phyloP scores from a whole-genome alignment of 2,113 vertebrate genomes.

The Laterallus jamaicensis region DNA sequence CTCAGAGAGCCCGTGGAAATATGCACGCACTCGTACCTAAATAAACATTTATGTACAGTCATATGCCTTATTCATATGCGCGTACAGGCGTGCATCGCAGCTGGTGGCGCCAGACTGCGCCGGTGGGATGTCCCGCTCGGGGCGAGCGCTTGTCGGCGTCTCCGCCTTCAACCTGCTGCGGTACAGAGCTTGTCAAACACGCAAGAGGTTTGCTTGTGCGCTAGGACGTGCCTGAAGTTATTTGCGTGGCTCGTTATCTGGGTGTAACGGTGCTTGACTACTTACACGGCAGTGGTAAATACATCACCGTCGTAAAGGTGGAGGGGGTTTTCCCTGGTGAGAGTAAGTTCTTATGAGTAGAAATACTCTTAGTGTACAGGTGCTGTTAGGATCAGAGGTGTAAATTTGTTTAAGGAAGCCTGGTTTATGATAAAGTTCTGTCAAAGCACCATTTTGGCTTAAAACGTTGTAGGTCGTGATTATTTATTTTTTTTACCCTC shows the following conservation, averaged over 20 bases:
- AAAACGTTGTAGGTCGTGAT: background rate
- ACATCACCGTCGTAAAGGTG: background rate
- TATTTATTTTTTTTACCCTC: background rate
- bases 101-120: background rate
- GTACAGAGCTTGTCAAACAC: background rate
- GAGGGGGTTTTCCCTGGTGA: too few relatives aligned
- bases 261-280: background rate
- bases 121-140: too few relatives aligned
- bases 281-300: rapidly evolving
- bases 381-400: background rate
- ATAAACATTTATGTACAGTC: too few relatives aligned
- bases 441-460: background rate
- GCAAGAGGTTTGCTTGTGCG: rapidly evolving
- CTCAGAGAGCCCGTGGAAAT: background rate
- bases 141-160: background rate
- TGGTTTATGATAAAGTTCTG: background rate
- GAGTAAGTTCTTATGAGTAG: background rate
- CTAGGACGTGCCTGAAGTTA: background rate
- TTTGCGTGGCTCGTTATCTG: background rate
- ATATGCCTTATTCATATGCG: rapidly evolving
- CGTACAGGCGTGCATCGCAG: background rate
- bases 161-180: background rate
- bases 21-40: rapidly evolving
- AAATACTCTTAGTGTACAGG: background rate
- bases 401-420: background rate